Percentiles rank a stretch among this genome's conserved stretches.
These are phyloP conservation scores for Ophonus ardosiacus DNA, from an alignment of 2,888 invertebrate genomes.

Conservation along the genomic window DNA sequence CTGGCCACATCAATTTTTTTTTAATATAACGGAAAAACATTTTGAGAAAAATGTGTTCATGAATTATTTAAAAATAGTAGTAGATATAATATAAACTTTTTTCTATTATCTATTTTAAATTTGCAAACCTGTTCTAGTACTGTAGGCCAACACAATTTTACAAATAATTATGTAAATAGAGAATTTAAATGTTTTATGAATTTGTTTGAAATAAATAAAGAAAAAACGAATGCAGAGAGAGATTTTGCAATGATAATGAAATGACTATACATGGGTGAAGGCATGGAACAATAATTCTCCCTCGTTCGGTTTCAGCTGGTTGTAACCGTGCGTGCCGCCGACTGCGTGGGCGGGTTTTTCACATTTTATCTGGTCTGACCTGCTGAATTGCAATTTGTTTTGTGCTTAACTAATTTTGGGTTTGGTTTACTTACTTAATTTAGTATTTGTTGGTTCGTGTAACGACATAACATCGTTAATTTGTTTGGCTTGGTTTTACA, in stretches of 20 bases:
- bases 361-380: slow-evolving; percentile 53
- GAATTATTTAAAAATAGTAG: too few species aligned
- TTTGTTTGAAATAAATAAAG: not conserved
- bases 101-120: too few species aligned
- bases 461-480: slow-evolving; percentile 50
- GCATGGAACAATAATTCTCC: not conserved
- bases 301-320: not conserved
- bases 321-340: not conserved
- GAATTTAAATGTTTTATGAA: not conserved
- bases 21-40: too few species aligned
- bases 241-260: not conserved
- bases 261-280: not conserved
- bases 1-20: too few species aligned
- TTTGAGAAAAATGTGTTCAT: too few species aligned
- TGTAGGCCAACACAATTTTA: too few species aligned
- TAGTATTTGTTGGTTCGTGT: slow-evolving; percentile 51
- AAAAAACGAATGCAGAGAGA: not conserved
- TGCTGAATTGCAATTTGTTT: slow-evolving; percentile 60
- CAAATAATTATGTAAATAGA: too few species aligned
- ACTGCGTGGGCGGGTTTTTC: slow-evolving; percentile 30
- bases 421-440: slow-evolving; percentile 55
- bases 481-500: slow-evolving; percentile 12
- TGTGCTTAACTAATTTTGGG: slow-evolving; percentile 54
- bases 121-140: too few species aligned
- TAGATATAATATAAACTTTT: too few species aligned